Conservation (phyloP, 1,140 invertebrate species). For the Brachionus calyciflorus region DNA sequence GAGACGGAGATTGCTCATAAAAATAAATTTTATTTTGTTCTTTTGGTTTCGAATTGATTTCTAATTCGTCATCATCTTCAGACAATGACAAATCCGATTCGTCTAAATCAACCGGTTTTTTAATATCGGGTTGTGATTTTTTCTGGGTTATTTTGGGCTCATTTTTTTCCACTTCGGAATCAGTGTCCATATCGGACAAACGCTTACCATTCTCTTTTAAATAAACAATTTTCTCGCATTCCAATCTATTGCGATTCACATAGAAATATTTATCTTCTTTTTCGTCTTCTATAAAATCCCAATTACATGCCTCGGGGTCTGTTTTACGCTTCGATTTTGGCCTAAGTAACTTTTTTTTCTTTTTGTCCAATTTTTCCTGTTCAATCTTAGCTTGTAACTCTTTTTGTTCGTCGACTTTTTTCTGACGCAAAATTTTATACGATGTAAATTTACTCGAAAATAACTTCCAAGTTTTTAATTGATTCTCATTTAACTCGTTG, state of each 20-base stretch:
- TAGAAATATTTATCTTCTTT: conserved; percentile 22
- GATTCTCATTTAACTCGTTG: conserved; percentile 26
- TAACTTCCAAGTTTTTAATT: background rate
- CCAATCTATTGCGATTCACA: background rate
- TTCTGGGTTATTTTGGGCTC: background rate
- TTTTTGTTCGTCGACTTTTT: background rate
- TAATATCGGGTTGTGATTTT: background rate
- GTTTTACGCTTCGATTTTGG: background rate
- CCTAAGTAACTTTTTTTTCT: background rate
- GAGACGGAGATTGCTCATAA: background rate
- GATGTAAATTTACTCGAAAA: conserved; percentile 5
- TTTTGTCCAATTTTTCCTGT: background rate
- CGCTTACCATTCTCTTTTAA: background rate
- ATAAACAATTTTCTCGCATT: conserved; percentile 33
- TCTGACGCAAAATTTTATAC: background rate
- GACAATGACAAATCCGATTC: conserved; percentile 31
- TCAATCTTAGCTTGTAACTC: background rate
- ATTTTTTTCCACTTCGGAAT: background rate
- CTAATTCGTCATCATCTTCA: background rate
- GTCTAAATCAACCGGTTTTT: background rate
- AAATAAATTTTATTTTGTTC: background rate
- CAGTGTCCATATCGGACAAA: background rate
- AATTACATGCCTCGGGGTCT: background rate
- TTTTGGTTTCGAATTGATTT: background rate
- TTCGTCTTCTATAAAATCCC: conserved; percentile 18